Evolutionary conservation across 1,140 invertebrate genomes (phyloP), one percentile per base, ranked within the genome.

Genomic region (Parapsyche elsis): DNA sequence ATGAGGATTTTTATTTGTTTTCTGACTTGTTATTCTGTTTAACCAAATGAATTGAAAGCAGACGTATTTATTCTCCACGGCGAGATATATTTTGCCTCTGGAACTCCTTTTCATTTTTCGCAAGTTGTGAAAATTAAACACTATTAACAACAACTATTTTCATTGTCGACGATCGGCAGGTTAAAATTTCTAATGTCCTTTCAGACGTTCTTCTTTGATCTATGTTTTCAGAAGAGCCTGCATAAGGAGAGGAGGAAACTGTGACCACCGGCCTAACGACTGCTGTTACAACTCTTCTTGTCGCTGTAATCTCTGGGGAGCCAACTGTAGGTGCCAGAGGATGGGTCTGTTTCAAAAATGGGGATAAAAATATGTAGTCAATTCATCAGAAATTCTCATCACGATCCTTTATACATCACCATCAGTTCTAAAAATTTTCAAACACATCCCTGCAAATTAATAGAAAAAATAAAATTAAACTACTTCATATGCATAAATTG

Each of bases 281-380:
- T 97, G 95, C 90, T 97, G 95, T 90, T 93, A 93, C 88, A 94
- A 93, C 84, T 94, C 94, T 80, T 93, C 94, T 23, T 97, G 95
- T 89, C 91, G 95, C 49, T 97, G 96, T 91, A 97, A 96, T 87
- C 90, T 97, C 5, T 97, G 95, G 95, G 95, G 95, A 23, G 93
- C 94, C 84, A 97, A 97, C 88, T 97, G 95, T 87, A 92, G 94
- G 83, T 97, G 95, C 87, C 95, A 96, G 87, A 92, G 95, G 81
- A 93, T 94, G 91, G 95, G 95, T 53, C 91, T 97, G 83, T 96
- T 97, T 90, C 95, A 97, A 86, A 95, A 95, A 88, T 96, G 95
- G 95, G 95, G 95, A 84, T 93, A 92, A 91, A 84, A 30, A 45
- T 59, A 67, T 23, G 10, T 10, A 53, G 12, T 49, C 12, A 49